Evolutionary conservation across 2,797 vertebrate species (phyloP).

Genomic region (Xenops minutus): DNA sequence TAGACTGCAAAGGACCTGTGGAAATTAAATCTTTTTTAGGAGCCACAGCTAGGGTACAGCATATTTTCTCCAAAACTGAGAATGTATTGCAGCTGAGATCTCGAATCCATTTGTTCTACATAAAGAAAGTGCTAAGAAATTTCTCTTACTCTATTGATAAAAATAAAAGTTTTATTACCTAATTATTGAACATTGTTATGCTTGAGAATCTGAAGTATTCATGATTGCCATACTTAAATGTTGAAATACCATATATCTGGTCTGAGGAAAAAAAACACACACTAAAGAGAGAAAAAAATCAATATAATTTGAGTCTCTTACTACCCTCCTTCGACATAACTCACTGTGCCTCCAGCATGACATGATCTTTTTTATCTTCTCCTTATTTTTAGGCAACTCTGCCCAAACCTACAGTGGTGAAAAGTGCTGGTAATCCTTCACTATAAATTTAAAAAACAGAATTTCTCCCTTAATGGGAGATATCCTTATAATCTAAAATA

Average conservation of each 20-base stretch:
- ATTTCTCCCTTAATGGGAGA: background rate
- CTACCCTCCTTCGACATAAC: background rate
- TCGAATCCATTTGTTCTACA: background rate
- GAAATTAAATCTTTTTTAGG: background rate
- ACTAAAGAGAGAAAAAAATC: background rate
- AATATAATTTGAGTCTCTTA: background rate
- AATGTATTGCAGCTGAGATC: background rate
- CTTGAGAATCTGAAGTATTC: background rate
- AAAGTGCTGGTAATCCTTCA: background rate
- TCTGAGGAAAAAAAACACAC: background rate
- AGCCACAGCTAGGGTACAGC: background rate
- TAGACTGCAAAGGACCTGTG: background rate
- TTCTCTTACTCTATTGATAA: background rate
- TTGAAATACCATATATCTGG: background rate
- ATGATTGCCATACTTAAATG: background rate
- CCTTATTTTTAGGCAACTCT: background rate
- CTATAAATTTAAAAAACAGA: background rate
- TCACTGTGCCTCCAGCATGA: background rate
- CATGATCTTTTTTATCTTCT: background rate
- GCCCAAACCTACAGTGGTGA: background rate
- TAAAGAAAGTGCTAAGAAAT: background rate
- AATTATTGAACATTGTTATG: background rate
- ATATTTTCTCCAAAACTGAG: background rate
- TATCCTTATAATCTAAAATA: background rate
- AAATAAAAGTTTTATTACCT: background rate